phyloP scores from a whole-genome alignment of 2,797 vertebrate genomes.

The Anguilla anguilla region DNA sequence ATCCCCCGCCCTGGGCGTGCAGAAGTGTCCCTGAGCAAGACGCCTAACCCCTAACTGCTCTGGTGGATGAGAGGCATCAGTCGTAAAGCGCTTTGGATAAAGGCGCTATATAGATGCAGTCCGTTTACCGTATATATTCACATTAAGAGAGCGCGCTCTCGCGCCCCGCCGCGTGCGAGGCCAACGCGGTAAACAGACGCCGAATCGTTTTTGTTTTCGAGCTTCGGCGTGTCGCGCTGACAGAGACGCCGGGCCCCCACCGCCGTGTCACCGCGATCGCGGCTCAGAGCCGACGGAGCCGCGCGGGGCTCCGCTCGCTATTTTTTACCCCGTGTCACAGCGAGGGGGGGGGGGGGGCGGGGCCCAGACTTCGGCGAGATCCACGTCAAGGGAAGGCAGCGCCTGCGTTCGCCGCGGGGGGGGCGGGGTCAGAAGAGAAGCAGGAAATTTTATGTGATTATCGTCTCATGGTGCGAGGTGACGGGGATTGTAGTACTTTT shows the following conservation, averaged over 20 bases:
- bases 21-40: too few species aligned
- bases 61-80: too few species aligned
- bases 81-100: too few species aligned
- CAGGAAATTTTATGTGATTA: neutral
- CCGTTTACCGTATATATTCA: too few species aligned
- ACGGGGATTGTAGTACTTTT: neutral
- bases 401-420: neutral
- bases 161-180: neutral
- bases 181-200: neutral
- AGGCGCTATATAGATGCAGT: too few species aligned
- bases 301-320: neutral
- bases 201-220: neutral
- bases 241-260: neutral
- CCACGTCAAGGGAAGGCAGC: neutral
- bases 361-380: neutral
- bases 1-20: too few species aligned
- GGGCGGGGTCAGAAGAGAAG: neutral
- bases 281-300: neutral
- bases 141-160: neutral
- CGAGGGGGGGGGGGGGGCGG: neutral
- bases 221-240: neutral
- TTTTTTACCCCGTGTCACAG: neutral
- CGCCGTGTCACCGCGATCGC: neutral
- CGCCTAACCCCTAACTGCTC: too few species aligned
- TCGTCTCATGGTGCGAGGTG: neutral